Evolutionary conservation across 64 coral and sea anemone genomes (phyloP).

Genomic region (Acropora tenuis): DNA sequence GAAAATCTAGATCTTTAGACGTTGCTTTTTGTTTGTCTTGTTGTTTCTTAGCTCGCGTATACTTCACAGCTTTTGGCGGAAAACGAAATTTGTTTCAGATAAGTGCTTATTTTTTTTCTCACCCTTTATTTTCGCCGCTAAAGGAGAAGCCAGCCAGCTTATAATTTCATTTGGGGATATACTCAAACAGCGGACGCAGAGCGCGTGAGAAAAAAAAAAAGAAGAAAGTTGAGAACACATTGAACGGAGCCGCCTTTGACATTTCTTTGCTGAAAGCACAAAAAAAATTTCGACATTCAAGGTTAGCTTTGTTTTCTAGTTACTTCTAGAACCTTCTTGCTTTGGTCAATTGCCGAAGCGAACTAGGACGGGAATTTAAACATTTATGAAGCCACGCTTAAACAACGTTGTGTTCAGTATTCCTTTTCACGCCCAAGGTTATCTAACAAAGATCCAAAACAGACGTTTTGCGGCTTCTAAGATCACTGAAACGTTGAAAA

Average conservation of each 20-base stretch:
- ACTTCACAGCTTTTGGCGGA: conserved; percentile 18
- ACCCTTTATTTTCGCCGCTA: background rate
- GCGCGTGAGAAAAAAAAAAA: background rate
- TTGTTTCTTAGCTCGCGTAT: background rate
- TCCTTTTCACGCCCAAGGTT: too few species aligned
- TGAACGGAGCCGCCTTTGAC: conserved; percentile 4
- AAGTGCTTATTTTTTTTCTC: background rate
- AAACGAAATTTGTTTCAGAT: background rate
- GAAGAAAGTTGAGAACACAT: conserved; percentile 18
- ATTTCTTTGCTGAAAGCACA: conserved; percentile 14
- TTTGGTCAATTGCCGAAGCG: background rate
- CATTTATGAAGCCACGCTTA: conserved; percentile 5
- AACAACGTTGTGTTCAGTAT: too few species aligned
- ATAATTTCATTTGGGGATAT: conserved; percentile 38
- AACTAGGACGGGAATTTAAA: background rate
- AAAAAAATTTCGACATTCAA: background rate
- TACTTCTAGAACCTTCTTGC: background rate
- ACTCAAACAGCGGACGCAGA: conserved; percentile 20
- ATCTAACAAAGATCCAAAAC: background rate
- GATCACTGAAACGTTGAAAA: background rate
- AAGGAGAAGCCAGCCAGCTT: background rate
- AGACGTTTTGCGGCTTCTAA: background rate
- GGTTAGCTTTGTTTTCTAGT: background rate
- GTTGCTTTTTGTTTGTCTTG: background rate
- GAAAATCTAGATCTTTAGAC: background rate